Conservation (phyloP, 2,113 vertebrate species). For the Indri indri region DNA sequence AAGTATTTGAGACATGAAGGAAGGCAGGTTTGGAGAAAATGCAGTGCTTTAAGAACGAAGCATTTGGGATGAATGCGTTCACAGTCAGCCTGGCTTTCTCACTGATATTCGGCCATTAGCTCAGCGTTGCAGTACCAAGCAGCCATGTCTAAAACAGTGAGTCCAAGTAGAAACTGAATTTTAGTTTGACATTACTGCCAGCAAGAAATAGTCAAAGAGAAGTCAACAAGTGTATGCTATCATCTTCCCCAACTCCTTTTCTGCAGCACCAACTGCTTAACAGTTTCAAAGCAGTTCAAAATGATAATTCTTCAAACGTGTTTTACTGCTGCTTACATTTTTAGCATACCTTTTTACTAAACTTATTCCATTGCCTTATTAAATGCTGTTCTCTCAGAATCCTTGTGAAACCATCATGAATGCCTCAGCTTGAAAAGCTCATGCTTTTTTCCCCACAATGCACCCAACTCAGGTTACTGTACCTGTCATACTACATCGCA, state of each 20-base stretch:
- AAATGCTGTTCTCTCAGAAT: neutral
- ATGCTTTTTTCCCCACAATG: neutral
- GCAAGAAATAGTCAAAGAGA: neutral
- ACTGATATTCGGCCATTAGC: neutral
- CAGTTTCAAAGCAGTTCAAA: neutral
- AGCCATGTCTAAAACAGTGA: neutral
- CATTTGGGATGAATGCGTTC: accelerated
- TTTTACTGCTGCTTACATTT: neutral
- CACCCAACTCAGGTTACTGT: neutral
- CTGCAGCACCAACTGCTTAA: neutral
- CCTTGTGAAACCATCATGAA: neutral
- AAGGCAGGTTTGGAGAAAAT: neutral
- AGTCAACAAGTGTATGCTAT: neutral
- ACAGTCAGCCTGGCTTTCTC: neutral
- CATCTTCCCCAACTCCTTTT: neutral
- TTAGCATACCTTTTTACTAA: neutral
- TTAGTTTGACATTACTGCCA: neutral
- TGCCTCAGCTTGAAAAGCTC: accelerated
- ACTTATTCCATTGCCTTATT: neutral
- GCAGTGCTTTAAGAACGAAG: neutral
- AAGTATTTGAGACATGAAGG: neutral
- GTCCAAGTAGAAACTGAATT: neutral
- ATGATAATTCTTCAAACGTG: neutral
- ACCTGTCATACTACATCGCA: accelerated
- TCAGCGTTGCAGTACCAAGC: neutral